phyloP scores from a whole-genome alignment of 2,888 invertebrate species.

The Mycalesis mineus region DNA sequence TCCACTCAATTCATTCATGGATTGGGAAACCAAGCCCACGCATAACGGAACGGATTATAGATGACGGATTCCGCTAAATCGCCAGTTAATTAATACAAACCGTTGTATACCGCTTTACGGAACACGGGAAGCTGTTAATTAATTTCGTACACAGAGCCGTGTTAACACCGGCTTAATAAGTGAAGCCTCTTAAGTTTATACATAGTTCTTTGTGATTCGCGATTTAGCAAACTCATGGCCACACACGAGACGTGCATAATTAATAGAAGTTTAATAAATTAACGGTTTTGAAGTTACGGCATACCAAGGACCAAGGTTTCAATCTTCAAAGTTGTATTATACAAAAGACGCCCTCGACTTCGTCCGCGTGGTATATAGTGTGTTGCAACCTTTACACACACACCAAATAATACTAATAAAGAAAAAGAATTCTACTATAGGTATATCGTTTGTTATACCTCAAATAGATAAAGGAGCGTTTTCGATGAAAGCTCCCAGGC shows the following conservation, averaged over 20 bases:
- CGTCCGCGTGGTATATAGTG: no score
- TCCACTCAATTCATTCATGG: constrained; percentile 64
- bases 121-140: constrained; percentile 50
- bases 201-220: neutral
- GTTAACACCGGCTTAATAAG: constrained; percentile 15
- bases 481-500: no score
- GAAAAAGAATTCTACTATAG: no score
- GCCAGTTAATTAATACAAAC: constrained; percentile 66
- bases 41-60: constrained; percentile 59
- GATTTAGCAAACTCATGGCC: neutral
- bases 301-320: no score
- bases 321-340: no score
- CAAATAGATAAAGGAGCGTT: no score
- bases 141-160: constrained; percentile 33
- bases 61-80: constrained; percentile 52
- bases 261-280: no score
- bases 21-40: constrained; percentile 69
- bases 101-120: constrained; percentile 42
- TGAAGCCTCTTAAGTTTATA: neutral
- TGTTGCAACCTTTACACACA: no score
- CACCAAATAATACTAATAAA: no score
- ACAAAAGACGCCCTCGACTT: no score
- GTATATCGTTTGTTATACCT: no score
- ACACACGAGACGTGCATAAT: neutral
- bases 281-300: no score